phyloP scores from a whole-genome alignment of 2,888 invertebrate species.

The Euphydryas editha region DNA sequence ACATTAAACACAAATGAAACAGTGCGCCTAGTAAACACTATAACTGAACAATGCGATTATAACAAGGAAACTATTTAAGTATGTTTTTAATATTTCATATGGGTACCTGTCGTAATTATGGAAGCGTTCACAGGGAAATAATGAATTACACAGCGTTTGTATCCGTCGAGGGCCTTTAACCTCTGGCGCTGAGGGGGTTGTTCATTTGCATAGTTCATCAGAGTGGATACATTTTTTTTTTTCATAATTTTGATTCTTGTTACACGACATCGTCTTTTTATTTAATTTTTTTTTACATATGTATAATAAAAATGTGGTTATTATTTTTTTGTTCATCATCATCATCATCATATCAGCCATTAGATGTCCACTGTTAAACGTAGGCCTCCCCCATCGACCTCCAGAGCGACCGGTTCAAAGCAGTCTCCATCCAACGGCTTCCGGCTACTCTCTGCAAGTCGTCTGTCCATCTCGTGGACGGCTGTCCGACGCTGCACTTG shows the following conservation, averaged over 20 bases:
- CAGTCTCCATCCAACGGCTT: too few relatives aligned
- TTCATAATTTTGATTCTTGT: not conserved
- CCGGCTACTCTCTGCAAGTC: too few relatives aligned
- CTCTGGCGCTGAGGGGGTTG: conserved; percentile 5
- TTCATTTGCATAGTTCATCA: conserved; percentile 12
- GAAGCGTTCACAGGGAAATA: conserved; percentile 10
- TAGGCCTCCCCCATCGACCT: too few relatives aligned
- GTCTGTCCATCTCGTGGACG: too few relatives aligned
- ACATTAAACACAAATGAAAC: not conserved
- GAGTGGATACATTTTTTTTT: not conserved
- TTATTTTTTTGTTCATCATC: too few relatives aligned
- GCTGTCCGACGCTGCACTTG: too few relatives aligned
- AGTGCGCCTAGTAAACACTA: not conserved
- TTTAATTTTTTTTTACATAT: not conserved
- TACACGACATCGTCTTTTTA: not conserved
- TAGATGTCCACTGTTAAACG: too few relatives aligned
- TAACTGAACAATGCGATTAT: not conserved
- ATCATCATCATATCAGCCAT: too few relatives aligned
- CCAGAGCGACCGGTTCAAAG: too few relatives aligned
- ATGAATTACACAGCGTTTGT: conserved; percentile 17
- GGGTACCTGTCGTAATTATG: conserved; percentile 3
- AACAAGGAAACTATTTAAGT: not conserved
- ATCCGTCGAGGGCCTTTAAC: conserved; percentile 10
- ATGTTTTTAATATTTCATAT: conserved; percentile 3
- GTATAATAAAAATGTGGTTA: too few relatives aligned